Evolutionary conservation across 2,797 vertebrate species (phyloP).

Genomic region (Ctenochaetus hawaiiensis): DNA sequence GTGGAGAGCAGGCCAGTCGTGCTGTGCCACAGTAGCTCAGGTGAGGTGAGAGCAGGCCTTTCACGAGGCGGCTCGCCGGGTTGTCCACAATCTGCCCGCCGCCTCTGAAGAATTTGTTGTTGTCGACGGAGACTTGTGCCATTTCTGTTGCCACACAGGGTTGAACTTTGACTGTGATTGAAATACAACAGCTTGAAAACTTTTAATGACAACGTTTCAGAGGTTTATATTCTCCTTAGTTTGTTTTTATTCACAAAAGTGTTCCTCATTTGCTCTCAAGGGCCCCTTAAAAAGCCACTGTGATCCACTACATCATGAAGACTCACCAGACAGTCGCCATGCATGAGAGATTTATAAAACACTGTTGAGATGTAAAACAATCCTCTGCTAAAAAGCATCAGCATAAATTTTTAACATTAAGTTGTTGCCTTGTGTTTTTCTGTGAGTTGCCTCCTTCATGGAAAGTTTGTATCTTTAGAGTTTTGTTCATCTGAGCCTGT

Average conservation of each 20-base stretch:
- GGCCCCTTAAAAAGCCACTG: neutral
- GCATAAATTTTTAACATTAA: constrained; percentile 1
- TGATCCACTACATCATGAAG: constrained; percentile 2
- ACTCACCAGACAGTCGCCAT: neutral
- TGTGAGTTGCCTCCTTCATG: neutral
- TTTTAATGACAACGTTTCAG: neutral
- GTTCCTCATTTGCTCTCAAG: neutral
- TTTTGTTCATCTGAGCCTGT: neutral
- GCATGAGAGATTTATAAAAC: neutral
- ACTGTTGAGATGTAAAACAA: constrained; percentile 5
- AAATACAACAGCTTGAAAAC: constrained; percentile 6
- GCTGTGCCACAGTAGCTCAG: constrained; percentile 55
- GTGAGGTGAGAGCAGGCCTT: constrained; percentile 72
- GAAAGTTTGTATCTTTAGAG: too few species aligned
- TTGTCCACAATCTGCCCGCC: constrained; percentile 18
- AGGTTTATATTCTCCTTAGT: neutral
- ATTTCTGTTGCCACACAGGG: constrained; percentile 10
- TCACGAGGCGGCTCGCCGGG: constrained; percentile 50
- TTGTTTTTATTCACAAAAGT: neutral
- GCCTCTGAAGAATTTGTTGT: constrained; percentile 26
- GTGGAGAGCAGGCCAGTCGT: constrained; percentile 46
- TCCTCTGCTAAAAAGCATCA: neutral
- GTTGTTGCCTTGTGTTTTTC: neutral
- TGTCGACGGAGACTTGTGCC: constrained; percentile 27
- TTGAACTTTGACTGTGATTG: constrained; percentile 1